Evolutionary conservation across 1,140 invertebrate genomes (phyloP).

Genomic region (Acromyrmex charruanus): DNA sequence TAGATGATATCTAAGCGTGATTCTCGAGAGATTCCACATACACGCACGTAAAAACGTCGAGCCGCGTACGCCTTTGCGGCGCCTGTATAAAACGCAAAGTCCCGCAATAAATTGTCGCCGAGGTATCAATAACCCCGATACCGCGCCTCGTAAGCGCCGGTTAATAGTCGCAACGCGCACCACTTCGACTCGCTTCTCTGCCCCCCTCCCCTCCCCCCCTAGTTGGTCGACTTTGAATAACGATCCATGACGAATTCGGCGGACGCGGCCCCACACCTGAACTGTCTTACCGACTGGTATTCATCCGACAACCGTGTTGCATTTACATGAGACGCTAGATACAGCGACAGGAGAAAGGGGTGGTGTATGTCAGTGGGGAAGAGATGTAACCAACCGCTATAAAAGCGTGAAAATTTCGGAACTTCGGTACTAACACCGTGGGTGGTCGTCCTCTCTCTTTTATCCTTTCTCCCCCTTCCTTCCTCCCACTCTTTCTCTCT

Average conservation of each 20-base stretch:
- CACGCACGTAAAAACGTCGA: neutral
- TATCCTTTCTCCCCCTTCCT: neutral
- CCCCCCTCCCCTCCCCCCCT: slow-evolving; percentile 8
- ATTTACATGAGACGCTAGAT: slow-evolving; percentile 67
- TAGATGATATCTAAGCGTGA: neutral
- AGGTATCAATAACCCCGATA: slow-evolving; percentile 62
- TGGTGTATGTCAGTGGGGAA: slow-evolving; percentile 1
- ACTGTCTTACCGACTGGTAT: slow-evolving; percentile 38
- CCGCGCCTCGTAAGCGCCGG: slow-evolving; percentile 43
- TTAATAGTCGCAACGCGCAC: slow-evolving; percentile 45
- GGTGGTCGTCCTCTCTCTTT: slow-evolving; percentile 51
- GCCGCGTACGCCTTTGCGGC: slow-evolving; percentile 16
- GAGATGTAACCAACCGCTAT: slow-evolving; percentile 49
- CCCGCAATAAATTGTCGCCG: slow-evolving; percentile 59
- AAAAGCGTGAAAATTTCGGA: slow-evolving; percentile 76
- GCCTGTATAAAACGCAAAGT: slow-evolving; percentile 8
- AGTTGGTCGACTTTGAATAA: slow-evolving; percentile 69
- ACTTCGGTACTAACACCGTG: slow-evolving; percentile 60
- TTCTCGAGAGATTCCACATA: neutral
- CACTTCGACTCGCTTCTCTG: slow-evolving; percentile 8
- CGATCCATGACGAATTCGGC: slow-evolving; percentile 74
- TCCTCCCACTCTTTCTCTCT: neutral
- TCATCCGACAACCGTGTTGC: slow-evolving; percentile 57
- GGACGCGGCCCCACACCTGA: slow-evolving; percentile 55
- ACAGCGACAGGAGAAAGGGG: neutral